A percentile compares a stretch with the other conserved stretches of the same genome.
These are phyloP conservation scores for Eristalis pertinax DNA, from an alignment of 2,888 invertebrate genomes.

Conservation along the genomic window DNA sequence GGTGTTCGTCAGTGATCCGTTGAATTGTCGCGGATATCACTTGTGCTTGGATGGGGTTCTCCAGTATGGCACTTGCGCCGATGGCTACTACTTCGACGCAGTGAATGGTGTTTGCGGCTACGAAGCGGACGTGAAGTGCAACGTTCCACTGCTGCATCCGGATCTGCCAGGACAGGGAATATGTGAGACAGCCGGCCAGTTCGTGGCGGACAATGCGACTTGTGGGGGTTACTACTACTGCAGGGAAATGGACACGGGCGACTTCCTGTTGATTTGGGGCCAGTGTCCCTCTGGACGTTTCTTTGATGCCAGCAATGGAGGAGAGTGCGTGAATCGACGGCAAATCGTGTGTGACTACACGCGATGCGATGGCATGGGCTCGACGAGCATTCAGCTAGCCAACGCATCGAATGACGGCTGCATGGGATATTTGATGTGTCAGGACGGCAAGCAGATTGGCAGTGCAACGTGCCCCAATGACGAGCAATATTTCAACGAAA, in stretches of 20 bases:
- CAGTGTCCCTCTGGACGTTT: constrained; percentile 75
- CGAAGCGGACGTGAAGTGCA: constrained; percentile 74
- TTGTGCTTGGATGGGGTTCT: constrained; percentile 74
- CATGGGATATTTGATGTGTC: constrained; percentile 76
- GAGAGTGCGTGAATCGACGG: constrained; percentile 76
- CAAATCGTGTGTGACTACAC: constrained; percentile 74
- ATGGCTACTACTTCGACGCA: constrained; percentile 75
- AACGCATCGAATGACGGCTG: constrained; percentile 77
- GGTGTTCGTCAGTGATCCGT: constrained; percentile 74
- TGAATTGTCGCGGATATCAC: constrained; percentile 75
- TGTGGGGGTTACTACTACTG: constrained; percentile 79
- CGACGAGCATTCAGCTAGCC: constrained; percentile 75
- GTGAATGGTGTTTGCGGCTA: constrained; percentile 75
- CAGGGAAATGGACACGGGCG: not conserved
- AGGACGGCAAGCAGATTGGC: constrained; percentile 75
- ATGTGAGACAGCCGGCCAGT: constrained; percentile 74
- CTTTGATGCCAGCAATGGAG: constrained; percentile 74
- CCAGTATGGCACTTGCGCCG: constrained; percentile 75
- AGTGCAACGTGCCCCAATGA: constrained; percentile 74
- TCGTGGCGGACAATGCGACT: constrained; percentile 75
- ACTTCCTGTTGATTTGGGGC: constrained; percentile 73
- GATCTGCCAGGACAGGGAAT: constrained; percentile 64
- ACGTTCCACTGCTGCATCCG: not conserved
- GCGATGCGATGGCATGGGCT: constrained; percentile 77
- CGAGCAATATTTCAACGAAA: constrained; percentile 76